Percentiles rank a stretch among this genome's conserved stretches.
phyloP scores from a whole-genome alignment of 2,888 invertebrate species.

The Liopterus haemorrhoidalis region DNA sequence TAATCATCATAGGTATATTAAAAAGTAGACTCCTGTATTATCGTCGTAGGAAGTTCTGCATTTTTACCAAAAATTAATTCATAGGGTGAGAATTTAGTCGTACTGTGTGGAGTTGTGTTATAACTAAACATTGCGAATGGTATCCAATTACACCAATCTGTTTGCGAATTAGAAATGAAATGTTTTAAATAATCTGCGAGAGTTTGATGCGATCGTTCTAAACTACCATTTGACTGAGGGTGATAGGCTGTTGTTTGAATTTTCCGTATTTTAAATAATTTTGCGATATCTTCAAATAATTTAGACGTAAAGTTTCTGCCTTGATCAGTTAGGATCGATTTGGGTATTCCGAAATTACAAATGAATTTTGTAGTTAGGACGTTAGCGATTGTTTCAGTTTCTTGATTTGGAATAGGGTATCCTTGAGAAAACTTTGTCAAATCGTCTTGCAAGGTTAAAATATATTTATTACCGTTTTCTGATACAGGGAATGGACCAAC shows the following conservation, averaged over 20 bases:
- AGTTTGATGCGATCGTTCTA: slow-evolving; percentile 36
- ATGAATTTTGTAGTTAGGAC: slow-evolving; percentile 25
- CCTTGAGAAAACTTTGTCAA: slow-evolving; percentile 35
- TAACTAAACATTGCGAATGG: slow-evolving; percentile 32
- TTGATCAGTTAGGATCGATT: slow-evolving; percentile 22
- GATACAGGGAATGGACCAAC: slow-evolving; percentile 33
- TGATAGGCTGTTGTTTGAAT: slow-evolving; percentile 34
- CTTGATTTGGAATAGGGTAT: slow-evolving; percentile 32
- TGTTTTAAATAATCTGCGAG: slow-evolving; percentile 34
- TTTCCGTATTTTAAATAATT: slow-evolving; percentile 34
- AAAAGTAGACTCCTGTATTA: slow-evolving; percentile 27
- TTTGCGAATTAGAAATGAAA: slow-evolving; percentile 31
- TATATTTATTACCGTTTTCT: slow-evolving; percentile 32
- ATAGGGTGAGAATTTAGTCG: slow-evolving; percentile 29
- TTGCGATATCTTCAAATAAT: slow-evolving; percentile 32
- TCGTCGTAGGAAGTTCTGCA: slow-evolving; percentile 23
- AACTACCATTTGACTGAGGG: slow-evolving; percentile 33
- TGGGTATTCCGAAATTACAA: slow-evolving; percentile 26
- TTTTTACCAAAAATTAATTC: slow-evolving; percentile 30
- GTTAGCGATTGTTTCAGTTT: slow-evolving; percentile 34
- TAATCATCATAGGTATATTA: slow-evolving; percentile 32
- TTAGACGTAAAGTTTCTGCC: slow-evolving; percentile 25
- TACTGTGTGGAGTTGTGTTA: slow-evolving; percentile 30
- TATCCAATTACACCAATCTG: slow-evolving; percentile 37
- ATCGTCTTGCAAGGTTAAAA: slow-evolving; percentile 35